Evolutionary conservation across 2,888 invertebrate genomes (phyloP).

Genomic region (Drosophila helvetica): DNA sequence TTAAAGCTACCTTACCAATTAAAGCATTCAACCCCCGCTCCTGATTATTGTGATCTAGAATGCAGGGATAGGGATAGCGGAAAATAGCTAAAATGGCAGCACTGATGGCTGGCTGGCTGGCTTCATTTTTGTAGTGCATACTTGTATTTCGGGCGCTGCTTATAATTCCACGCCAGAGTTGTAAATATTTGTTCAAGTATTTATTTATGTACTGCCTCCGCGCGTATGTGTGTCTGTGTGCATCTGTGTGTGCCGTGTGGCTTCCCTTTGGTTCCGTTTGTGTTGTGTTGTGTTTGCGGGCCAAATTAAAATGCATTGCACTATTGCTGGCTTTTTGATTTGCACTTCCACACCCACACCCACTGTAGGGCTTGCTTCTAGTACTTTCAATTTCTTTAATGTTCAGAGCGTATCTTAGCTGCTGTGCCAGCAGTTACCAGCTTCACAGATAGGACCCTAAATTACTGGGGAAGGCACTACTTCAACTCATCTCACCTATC

Average conservation of each 20-base stretch:
- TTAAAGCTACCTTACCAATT: too few relatives aligned
- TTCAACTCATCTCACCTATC: too few relatives aligned
- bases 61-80: too few relatives aligned
- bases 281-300: conserved; percentile 43
- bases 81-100: background rate
- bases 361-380: background rate
- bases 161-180: conserved; percentile 74
- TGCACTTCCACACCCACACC: conserved; percentile 44
- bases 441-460: background rate
- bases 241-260: conserved; percentile 5
- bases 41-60: too few relatives aligned
- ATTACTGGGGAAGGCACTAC: background rate
- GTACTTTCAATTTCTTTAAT: conserved; percentile 72
- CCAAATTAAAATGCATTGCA: conserved; percentile 76
- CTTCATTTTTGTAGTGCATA: conserved; percentile 73
- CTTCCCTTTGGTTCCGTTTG: conserved; percentile 10
- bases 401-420: conserved; percentile 19
- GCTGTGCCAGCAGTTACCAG: background rate
- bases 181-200: conserved; percentile 78
- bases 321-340: conserved; percentile 66
- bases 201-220: conserved; percentile 70
- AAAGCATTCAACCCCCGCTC: too few relatives aligned
- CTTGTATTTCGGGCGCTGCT: conserved; percentile 65
- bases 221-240: conserved; percentile 24
- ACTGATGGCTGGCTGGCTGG: conserved; percentile 4